Base-by-base conservation (phyloP, 2,797 vertebrate species). In the Sebastes diploproa region DNA sequence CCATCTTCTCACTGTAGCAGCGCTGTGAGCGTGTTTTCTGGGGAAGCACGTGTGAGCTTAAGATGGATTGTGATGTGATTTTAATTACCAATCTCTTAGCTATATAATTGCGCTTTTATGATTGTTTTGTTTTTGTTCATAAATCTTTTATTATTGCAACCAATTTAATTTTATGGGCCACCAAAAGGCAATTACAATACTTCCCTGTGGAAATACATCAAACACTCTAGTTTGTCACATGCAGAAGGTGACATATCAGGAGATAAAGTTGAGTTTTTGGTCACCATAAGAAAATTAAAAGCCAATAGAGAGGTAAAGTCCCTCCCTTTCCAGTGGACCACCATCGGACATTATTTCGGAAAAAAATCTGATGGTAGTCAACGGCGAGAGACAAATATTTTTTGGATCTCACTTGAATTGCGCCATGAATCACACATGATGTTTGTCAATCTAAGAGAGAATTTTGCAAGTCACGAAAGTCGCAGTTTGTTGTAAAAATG, bases 51-150 rank as follows among this genome's bases (percentile, higher is more conserved):
- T 2, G 13, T 12, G 13, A 77, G 76, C 54, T 30, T 13, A 23
- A 36, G 18, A 72, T 76, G 18, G 70, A 34, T 0, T 59, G 36
- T 79, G 61, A 78, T 71, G 50, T 23, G 66, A 56, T 30, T 78
- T n/a, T 66, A 63, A 78, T 50, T 38, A 68, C 50, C 30, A 42
- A 54, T 64, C 36, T 61, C 14, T 71, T 63, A 66, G 32, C 68
- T 62, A 11, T 55, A 13, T 8, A 46, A 75, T 27, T 72, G 29
- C 4, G 3, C 18, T 56, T 81, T 69, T 32, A 65, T 59, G 46
- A 81, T 54, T 68, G 13, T 77, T 79, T 75, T 30, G 13, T 61
- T 62, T 75, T 72, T 74, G 29, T 13, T 2, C 18, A 46, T 72
- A 29, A 34, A 56, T 58, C 2, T 69, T 66, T 63, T 23, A 66